These are phyloP conservation scores for Rallus crepitans DNA, from an alignment of 2,797 vertebrate species.

Conservation along the genomic window DNA sequence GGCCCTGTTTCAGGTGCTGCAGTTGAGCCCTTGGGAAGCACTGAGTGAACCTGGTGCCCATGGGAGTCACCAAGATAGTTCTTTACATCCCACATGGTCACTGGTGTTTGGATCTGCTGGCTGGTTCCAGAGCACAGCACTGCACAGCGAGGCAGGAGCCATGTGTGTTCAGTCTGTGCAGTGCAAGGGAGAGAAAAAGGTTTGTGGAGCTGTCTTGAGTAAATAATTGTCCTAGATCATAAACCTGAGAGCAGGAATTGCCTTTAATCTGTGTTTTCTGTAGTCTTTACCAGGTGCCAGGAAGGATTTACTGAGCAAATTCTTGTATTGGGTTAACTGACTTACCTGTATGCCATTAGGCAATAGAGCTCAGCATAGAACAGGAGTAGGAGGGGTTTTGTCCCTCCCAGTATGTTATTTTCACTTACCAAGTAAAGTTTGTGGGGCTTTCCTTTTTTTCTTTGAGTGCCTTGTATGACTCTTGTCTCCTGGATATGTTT, in stretches of 20 bases:
- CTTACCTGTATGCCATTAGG: not conserved
- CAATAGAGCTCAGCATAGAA: not conserved
- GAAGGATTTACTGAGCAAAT: not conserved
- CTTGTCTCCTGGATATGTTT: not conserved
- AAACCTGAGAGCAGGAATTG: not conserved
- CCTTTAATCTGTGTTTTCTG: not conserved
- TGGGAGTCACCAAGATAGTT: not conserved
- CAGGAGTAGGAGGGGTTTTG: not conserved
- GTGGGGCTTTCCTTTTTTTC: not conserved
- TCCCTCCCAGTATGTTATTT: not conserved
- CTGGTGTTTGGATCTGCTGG: not conserved
- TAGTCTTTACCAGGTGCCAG: not conserved
- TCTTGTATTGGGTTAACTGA: not conserved
- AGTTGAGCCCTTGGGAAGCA: not conserved
- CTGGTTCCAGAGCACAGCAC: not conserved
- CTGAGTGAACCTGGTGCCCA: not conserved
- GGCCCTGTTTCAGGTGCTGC: not conserved
- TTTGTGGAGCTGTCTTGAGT: not conserved
- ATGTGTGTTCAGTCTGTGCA: fast-evolving
- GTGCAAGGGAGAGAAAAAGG: not conserved
- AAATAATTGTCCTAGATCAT: not conserved
- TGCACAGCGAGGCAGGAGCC: not conserved
- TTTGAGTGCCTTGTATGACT: not conserved
- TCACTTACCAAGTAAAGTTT: not conserved
- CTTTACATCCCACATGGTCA: not conserved